Conservation (phyloP, 2,888 invertebrate genomes). For the Stratiomys singularior region DNA sequence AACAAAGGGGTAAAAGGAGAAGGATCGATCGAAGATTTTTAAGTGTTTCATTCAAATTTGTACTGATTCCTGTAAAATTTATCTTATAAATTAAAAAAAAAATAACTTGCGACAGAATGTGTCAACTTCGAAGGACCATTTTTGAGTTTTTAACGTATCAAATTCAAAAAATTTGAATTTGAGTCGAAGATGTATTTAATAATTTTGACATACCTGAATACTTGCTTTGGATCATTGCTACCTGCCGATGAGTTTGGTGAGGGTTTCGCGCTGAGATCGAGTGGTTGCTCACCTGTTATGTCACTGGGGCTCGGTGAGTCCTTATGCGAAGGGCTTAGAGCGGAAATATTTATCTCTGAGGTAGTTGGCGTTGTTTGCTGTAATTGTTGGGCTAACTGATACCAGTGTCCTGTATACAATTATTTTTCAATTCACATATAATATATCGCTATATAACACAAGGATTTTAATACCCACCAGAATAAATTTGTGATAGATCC, state of each 20-base stretch:
- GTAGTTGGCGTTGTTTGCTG: conserved; percentile 65
- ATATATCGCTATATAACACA: too few relatives aligned
- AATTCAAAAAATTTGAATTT: too few relatives aligned
- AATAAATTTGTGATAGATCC: conserved; percentile 56
- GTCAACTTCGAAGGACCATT: too few relatives aligned
- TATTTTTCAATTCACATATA: too few relatives aligned
- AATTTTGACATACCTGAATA: conserved; percentile 74
- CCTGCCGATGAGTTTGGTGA: conserved; percentile 66
- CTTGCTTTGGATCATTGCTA: conserved; percentile 69
- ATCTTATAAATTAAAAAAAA: too few relatives aligned
- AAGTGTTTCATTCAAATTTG: too few relatives aligned
- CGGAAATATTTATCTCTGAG: conserved; percentile 62
- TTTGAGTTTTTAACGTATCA: too few relatives aligned
- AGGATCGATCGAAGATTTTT: too few relatives aligned
- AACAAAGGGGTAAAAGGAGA: too few relatives aligned
- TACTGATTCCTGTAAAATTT: too few relatives aligned
- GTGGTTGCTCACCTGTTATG: conserved; percentile 74
- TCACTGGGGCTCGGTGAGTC: conserved; percentile 68
- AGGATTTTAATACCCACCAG: conserved; percentile 55
- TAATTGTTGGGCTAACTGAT: conserved; percentile 58
- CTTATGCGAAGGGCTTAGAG: conserved; percentile 64
- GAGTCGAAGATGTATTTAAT: too few relatives aligned
- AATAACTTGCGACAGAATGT: too few relatives aligned
- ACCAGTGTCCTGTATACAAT: conserved; percentile 50
- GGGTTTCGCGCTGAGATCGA: conserved; percentile 86